Evolutionary conservation across 2,888 invertebrate genomes (phyloP), one percentile per base, ranked within the genome.

Genomic region (Scaptodrosophila latifasciaeformis): DNA sequence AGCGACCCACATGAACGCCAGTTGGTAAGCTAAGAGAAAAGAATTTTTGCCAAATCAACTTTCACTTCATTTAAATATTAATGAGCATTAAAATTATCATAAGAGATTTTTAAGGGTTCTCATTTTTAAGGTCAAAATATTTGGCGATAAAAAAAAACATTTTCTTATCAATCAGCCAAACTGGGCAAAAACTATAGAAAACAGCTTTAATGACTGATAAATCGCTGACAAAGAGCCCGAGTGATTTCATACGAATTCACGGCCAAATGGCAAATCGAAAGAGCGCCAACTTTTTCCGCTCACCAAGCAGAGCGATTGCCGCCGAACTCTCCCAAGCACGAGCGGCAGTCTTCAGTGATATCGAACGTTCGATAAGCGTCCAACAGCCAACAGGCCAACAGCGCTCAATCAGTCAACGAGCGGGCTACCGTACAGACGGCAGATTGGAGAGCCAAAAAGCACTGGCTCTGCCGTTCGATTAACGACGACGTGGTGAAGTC

Each of bases 1-100:
- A 96, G 29, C 99, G 90, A 0, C 97, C 96, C 67, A 95, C 92
- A 83, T 94, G 92, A 46, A 94, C 89, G 1, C 94, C 94, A 56
- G 89, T 90, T 15, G 91, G 90, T 63, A 92, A 87, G 83, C 92
- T 92, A 19, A 13, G 12, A 12, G 1, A 9, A 42, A 10, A 13
- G 9, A 2, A 15, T n/a, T n/a, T n/a, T n/a, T n/a, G n/a, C n/a
- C n/a, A n/a, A n/a, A n/a, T n/a, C n/a, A n/a, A n/a, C n/a, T n/a
- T n/a, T n/a, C n/a, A n/a, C n/a, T 5, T 6, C 10, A 27, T 37
- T 34, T 34, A 47, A 48, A 44, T 44, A 51, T n/a, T 17, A 18
- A 27, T 13, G 18, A 43, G 30, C 35, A 29, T 39, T 29, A 48
- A 54, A 24, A 29, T 17, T 6, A 35, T 19, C 7, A 24, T 24